Base-by-base conservation (phyloP, 2,888 invertebrate species). In the Acrocera orbiculus region DNA sequence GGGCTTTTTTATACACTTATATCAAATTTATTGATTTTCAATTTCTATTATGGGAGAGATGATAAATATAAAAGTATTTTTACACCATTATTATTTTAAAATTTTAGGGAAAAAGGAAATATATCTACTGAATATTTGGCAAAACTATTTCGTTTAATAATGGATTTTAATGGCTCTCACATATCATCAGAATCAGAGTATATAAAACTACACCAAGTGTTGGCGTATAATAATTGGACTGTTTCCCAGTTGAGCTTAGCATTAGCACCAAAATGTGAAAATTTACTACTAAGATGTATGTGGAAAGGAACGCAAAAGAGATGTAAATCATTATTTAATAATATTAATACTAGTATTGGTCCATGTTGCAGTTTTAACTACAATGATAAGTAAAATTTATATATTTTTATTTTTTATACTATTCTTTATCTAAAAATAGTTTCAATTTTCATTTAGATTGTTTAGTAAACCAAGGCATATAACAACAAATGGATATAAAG, bases 321-420 rank as follows among this genome's bases (percentile, higher is more conserved):
- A 3, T 75, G 75, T 41, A 57, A 60, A 2, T 49, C 60, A 15
- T 44, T 72, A 2, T 70, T 75, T 42, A 53, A 59, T 30, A 56
- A 53, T 24, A 53, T 65, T 1, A 57, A 62, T 34, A 64, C 66
- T 1, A 44, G 64, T 16, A 52, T 64, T 27, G 66, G 70, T 16
- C 48, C 65, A 2, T 78, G 78, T 42, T 78, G 78, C 46, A 58
- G 68, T 3, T 76, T 76, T 43, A 76, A 74, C 47, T 71, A 71
- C 44, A 65, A 62, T 32, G 68, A 5, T 4, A 11, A 19, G n/a
- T 29, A 23, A 10, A 15, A 14, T 27, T 19, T 19, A 19, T 6
- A 28, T 16, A 4, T 8, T 30, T 17, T n/a, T 7, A 22, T 33
- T 11, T 30, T 30, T 32, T 28, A 25, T 30, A 26, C 16, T 24